phyloP scores from a whole-genome alignment of 2,797 vertebrate species.

The Potorous gilbertii region DNA sequence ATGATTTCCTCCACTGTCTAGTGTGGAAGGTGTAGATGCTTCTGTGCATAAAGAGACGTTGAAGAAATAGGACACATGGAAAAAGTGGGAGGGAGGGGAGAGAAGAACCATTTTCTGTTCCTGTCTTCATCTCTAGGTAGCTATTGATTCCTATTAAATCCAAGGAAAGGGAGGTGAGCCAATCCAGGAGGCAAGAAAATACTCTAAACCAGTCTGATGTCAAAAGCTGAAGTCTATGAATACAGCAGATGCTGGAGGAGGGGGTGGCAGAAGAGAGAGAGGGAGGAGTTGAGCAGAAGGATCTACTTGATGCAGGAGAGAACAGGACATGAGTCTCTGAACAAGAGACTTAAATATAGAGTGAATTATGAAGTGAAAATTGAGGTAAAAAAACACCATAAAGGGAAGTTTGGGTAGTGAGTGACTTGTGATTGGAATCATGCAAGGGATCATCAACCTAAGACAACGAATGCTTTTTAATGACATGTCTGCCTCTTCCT shows the following conservation, averaged over 20 bases:
- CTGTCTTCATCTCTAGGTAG: conserved; percentile 25
- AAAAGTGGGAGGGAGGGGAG: conserved; percentile 40
- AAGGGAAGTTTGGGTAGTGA: not conserved
- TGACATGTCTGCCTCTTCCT: not conserved
- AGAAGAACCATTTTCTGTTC: conserved; percentile 57
- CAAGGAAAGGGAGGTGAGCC: not conserved
- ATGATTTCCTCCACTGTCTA: conserved; percentile 8
- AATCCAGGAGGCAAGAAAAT: not conserved
- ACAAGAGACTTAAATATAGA: not conserved
- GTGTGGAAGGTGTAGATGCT: conserved; percentile 63
- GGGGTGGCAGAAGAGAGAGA: not conserved
- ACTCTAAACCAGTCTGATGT: not conserved
- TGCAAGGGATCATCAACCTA: not conserved
- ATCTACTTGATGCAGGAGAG: not conserved
- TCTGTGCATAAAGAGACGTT: conserved; percentile 58
- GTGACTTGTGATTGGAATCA: too few species aligned
- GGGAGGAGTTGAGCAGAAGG: not conserved
- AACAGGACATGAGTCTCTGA: not conserved
- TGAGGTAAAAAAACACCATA: not conserved
- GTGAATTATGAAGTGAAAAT: not conserved
- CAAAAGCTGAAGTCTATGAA: not conserved
- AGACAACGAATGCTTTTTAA: not conserved
- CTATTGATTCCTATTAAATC: not conserved
- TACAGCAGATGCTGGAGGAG: not conserved
- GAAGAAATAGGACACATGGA: conserved; percentile 29